These are phyloP conservation scores for Chrysolina americana DNA, from an alignment of 2,888 invertebrate species.

Conservation along the genomic window DNA sequence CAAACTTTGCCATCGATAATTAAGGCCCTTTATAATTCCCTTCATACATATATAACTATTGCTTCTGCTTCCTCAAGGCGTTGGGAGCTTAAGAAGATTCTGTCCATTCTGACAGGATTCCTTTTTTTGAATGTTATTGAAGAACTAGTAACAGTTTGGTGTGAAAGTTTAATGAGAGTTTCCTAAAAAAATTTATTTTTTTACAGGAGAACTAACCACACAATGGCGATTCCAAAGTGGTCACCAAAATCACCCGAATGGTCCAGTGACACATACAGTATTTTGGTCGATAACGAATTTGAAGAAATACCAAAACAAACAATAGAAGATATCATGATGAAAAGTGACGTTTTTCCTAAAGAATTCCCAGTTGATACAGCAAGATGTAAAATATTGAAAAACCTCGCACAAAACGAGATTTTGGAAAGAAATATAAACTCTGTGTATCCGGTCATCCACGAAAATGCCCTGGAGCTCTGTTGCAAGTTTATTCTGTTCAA, in stretches of 20 bases:
- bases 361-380: conserved; percentile 67
- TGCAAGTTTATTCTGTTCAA: conserved; percentile 79
- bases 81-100: no score
- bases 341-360: conserved; percentile 67
- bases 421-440: conserved; percentile 71
- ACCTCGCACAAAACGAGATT: conserved; percentile 44
- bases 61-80: no score
- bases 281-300: conserved; percentile 33
- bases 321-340: conserved; percentile 63
- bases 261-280: conserved; percentile 41
- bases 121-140: no score
- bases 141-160: no score
- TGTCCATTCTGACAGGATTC: no score
- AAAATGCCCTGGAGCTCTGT: conserved; percentile 76
- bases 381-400: conserved; percentile 60
- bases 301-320: conserved; percentile 18
- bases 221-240: conserved; percentile 41
- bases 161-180: no score
- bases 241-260: conserved; percentile 49
- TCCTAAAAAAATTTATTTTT: no score
- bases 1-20: no score
- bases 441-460: conserved; percentile 80
- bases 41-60: no score
- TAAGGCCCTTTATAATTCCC: no score
- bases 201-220: background rate